Evolutionary conservation across 1,140 invertebrate species (phyloP).

Genomic region (Uloborus diversus): DNA sequence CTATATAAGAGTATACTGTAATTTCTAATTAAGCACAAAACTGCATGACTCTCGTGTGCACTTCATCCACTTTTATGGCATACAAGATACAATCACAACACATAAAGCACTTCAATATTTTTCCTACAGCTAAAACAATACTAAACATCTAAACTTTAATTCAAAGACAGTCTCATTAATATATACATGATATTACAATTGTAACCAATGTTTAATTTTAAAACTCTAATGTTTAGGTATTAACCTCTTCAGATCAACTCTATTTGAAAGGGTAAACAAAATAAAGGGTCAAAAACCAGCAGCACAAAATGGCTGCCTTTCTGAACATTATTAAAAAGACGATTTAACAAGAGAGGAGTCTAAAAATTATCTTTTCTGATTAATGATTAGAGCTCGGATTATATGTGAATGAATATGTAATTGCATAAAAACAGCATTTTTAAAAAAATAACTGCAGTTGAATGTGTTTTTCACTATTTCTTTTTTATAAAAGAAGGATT

Average conservation of each 20-base stretch:
- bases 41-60: constrained; percentile 46
- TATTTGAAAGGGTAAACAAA: background rate
- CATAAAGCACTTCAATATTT: background rate
- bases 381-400: too few relatives aligned
- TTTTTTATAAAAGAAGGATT: too few relatives aligned
- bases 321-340: too few relatives aligned
- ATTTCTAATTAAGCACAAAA: constrained; percentile 38
- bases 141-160: background rate
- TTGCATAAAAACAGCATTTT: too few relatives aligned
- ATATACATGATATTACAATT: background rate
- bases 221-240: background rate
- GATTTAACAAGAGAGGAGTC: too few relatives aligned
- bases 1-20: constrained; percentile 51
- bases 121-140: constrained; percentile 12
- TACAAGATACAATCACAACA: constrained; percentile 24
- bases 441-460: too few relatives aligned
- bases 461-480: too few relatives aligned
- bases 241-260: background rate
- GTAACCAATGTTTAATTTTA: background rate
- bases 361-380: too few relatives aligned
- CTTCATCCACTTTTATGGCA: constrained; percentile 50
- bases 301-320: too few relatives aligned
- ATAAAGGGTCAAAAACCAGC: too few relatives aligned
- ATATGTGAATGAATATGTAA: too few relatives aligned
- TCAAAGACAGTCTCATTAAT: background rate